A percentile compares a stretch with the other conserved stretches of the same genome.
These are phyloP conservation scores for Copsychus sechellarum DNA, from an alignment of 2,113 vertebrate species.

Conservation along the genomic window DNA sequence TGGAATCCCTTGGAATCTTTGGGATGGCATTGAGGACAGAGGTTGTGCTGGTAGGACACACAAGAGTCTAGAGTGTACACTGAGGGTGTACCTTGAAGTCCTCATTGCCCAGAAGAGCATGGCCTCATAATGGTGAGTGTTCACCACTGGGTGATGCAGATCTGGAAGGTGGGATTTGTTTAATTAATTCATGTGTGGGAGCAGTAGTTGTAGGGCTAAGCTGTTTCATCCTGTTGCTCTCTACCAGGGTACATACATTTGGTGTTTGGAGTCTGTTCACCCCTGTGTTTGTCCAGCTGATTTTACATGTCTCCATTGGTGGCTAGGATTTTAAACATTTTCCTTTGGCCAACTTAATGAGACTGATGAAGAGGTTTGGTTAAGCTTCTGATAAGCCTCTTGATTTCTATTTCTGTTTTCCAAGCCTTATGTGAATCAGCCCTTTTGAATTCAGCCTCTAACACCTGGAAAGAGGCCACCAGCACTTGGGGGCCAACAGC, in stretches of 20 bases:
- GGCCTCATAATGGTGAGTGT: neutral
- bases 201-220: neutral
- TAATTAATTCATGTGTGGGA: neutral
- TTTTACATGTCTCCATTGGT: neutral
- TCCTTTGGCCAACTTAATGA: slow-evolving; percentile 4
- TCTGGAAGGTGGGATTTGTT: neutral
- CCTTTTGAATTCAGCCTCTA: slow-evolving; percentile 16
- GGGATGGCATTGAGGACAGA: neutral
- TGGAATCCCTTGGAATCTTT: neutral
- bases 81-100: neutral
- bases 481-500: slow-evolving; percentile 9
- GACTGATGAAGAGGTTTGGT: neutral
- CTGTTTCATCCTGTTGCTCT: neutral
- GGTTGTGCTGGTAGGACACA: neutral
- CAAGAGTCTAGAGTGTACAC: neutral
- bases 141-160: neutral
- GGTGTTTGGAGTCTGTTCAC: neutral
- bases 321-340: neutral
- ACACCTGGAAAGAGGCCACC: slow-evolving; percentile 46
- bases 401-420: slow-evolving; percentile 38
- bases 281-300: neutral
- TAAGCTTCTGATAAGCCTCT: slow-evolving; percentile 27
- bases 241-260: neutral
- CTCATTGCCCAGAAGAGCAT: neutral
- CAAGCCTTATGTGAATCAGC: neutral